phyloP scores from a whole-genome alignment of 2,888 invertebrate species.

The Mechanitis mazaeus region DNA sequence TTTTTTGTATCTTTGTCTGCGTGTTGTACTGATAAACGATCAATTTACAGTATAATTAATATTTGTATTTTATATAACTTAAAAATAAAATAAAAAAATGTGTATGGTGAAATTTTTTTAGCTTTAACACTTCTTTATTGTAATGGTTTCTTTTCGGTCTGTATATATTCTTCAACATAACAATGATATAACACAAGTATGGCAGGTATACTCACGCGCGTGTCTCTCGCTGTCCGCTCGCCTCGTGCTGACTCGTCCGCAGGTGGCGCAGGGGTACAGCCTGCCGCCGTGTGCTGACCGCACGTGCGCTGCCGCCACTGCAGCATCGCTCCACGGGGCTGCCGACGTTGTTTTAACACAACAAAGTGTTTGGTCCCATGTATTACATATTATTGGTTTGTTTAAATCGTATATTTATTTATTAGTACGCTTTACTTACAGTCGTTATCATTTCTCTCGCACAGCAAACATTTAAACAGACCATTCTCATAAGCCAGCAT shows the following conservation, averaged over 20 bases:
- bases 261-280: constrained; percentile 83
- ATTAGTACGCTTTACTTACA: constrained; percentile 22
- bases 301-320: constrained; percentile 50
- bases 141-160: no score
- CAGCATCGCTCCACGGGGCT: constrained; percentile 1
- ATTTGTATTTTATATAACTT: no score
- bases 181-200: no score
- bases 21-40: constrained; percentile 42
- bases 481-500: constrained; percentile 40
- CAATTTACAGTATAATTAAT: no score
- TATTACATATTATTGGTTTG: no score
- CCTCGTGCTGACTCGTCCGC: constrained; percentile 80
- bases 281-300: constrained; percentile 73
- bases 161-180: no score
- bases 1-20: constrained; percentile 35
- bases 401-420: neutral
- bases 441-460: constrained; percentile 37
- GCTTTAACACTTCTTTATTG: no score
- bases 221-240: constrained; percentile 80
- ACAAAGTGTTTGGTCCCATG: no score
- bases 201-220: constrained; percentile 57
- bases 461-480: constrained; percentile 49
- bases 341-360: no score
- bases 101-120: no score
- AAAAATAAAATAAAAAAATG: no score